Evolutionary conservation across 2,797 vertebrate genomes (phyloP), one percentile per base, ranked within the genome.

Genomic region (Acrossocheilus fasciatus): DNA sequence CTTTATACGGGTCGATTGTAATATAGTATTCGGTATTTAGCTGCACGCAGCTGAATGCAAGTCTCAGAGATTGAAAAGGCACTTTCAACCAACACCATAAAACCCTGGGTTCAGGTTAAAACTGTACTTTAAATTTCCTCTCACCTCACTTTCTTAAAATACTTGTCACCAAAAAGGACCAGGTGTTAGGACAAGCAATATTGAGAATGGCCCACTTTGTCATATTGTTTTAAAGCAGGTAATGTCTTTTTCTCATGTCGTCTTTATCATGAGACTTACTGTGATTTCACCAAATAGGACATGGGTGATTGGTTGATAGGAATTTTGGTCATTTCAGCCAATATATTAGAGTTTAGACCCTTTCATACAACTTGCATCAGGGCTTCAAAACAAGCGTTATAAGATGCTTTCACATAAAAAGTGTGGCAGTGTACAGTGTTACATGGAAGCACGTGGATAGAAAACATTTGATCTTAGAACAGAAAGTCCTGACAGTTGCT

Each of bases 1-100:
- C 52, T 54, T 66, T 62, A 80, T 74, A 86, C 78, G 77, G 84
- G 77, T 81, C 23, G 34, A 81, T 41, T 75, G 69, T 80, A 72
- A 80, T 36, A 69, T 64, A 85, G 66, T 36, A 23, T 81, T 64
- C 74, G 84, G 43, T 41, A 30, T 81, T 81, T 81, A 81, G 69
- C 54, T 74, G 54, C 47, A 78, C 36, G 7, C 75, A 70, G 66
- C 26, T 72, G 34, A 80, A 79, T n/a, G 14, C 15, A 81, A 66
- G 69, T 62, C 84, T 81, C 77, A 64, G 84, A 69, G 75, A 78
- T 85, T 7, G 36, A 57, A 50, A 74, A 66, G 54, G 78, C 43
- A 66, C 69, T 72, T 86, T 66, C 54, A 78, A 69, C 43, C 50
- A 74, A 74, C 3, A 41, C 39, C 64, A 80, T 62, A 39, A 26